Conservation (phyloP, 2,113 vertebrate species). For the Stercorarius parasiticus region DNA sequence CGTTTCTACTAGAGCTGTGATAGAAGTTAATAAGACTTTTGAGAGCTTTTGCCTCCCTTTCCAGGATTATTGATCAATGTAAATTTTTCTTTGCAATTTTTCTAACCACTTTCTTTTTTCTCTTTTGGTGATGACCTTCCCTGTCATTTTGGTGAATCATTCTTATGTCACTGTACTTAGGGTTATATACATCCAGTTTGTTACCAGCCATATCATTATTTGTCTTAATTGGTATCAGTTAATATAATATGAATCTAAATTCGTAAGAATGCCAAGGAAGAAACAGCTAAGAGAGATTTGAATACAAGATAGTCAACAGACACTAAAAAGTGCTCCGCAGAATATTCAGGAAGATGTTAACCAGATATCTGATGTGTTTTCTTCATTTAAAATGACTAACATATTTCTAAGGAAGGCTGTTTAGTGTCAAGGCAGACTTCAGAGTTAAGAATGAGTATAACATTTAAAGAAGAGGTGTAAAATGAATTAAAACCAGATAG, state of each 20-base stretch:
- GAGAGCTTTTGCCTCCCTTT: background rate
- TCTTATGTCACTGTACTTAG: background rate
- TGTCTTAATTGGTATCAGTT: background rate
- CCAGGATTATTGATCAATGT: background rate
- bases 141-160: background rate
- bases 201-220: background rate
- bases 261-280: background rate
- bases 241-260: background rate
- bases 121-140: background rate
- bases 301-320: background rate
- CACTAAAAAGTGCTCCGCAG: background rate
- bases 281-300: background rate
- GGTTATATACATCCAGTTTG: background rate
- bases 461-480: background rate
- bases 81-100: background rate
- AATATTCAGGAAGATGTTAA: background rate
- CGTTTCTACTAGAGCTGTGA: background rate
- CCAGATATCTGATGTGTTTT: background rate
- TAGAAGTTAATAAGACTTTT: background rate
- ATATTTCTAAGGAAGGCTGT: background rate
- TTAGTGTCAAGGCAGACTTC: background rate
- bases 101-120: background rate
- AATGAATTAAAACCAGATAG: slow-evolving; percentile 15
- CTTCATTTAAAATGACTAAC: background rate
- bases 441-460: background rate